Conservation (phyloP, 2,113 vertebrate species). For the Solea senegalensis region DNA sequence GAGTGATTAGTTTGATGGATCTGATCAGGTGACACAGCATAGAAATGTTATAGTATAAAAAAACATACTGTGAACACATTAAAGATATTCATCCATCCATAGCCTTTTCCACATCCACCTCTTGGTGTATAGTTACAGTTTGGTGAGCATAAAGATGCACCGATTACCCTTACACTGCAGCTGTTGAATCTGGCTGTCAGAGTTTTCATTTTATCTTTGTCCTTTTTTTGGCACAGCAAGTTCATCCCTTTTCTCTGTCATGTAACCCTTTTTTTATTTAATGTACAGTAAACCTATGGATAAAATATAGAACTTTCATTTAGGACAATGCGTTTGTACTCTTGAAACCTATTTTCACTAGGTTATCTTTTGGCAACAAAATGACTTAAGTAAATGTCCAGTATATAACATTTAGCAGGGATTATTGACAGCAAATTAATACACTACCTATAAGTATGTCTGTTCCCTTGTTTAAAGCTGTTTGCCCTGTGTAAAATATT, state of each 20-base stretch:
- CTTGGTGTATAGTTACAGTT: constrained; percentile 38
- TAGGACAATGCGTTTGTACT: not conserved
- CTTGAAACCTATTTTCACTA: not conserved
- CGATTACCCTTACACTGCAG: constrained; percentile 60
- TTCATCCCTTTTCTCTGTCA: constrained; percentile 43
- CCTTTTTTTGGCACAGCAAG: constrained; percentile 25
- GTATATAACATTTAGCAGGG: too few species aligned
- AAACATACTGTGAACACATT: constrained; percentile 54
- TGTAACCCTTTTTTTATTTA: not conserved
- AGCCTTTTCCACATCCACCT: constrained; percentile 10
- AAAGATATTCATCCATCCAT: constrained; percentile 37
- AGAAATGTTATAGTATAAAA: constrained; percentile 35
- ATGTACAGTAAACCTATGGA: too few species aligned
- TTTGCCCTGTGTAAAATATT: too few species aligned
- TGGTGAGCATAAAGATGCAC: constrained; percentile 39
- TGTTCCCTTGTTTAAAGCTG: too few species aligned
- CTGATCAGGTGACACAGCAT: constrained; percentile 17
- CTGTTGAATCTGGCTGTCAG: constrained; percentile 42
- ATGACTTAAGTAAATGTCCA: too few species aligned
- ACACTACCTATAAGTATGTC: too few species aligned
- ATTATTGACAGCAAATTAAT: too few species aligned
- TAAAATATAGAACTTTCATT: too few species aligned
- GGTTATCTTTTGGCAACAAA: not conserved
- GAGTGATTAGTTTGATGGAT: constrained; percentile 60
- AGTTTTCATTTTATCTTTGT: constrained; percentile 59